phyloP scores from a whole-genome alignment of 2,113 vertebrate genomes.

The Notothenia rossii region DNA sequence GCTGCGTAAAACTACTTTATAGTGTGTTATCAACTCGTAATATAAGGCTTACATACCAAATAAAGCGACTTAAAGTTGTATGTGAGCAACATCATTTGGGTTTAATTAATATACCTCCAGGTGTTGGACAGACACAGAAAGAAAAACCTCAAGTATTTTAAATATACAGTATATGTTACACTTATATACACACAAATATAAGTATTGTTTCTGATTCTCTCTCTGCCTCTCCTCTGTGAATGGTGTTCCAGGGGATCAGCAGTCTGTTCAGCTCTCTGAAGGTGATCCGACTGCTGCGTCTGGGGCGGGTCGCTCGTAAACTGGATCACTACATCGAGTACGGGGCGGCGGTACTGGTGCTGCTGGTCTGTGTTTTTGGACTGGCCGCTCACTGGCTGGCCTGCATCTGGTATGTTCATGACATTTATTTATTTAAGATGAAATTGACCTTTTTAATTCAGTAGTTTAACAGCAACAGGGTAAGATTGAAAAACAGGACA shows the following conservation, averaged over 20 bases:
- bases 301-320: conserved; percentile 96
- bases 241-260: conserved; percentile 91
- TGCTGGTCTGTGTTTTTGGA: conserved; percentile 98
- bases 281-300: conserved; percentile 93
- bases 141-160: background rate
- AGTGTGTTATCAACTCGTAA: background rate
- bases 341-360: conserved; percentile 94
- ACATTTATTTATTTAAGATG: background rate
- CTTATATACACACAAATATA: no score
- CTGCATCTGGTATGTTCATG: conserved; percentile 91
- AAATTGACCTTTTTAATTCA: no score
- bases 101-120: no score
- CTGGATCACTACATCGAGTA: conserved; percentile 99
- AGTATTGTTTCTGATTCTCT: background rate
- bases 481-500: no score
- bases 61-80: background rate
- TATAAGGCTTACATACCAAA: background rate
- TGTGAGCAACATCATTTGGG: background rate
- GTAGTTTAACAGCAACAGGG: no score
- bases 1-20: background rate
- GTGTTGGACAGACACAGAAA: background rate
- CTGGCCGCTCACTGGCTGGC: conserved; percentile 98
- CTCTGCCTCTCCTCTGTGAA: background rate
- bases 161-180: no score
- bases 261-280: conserved; percentile 98